Conservation (phyloP, 2,113 vertebrate species). For the Engystomops pustulosus region DNA sequence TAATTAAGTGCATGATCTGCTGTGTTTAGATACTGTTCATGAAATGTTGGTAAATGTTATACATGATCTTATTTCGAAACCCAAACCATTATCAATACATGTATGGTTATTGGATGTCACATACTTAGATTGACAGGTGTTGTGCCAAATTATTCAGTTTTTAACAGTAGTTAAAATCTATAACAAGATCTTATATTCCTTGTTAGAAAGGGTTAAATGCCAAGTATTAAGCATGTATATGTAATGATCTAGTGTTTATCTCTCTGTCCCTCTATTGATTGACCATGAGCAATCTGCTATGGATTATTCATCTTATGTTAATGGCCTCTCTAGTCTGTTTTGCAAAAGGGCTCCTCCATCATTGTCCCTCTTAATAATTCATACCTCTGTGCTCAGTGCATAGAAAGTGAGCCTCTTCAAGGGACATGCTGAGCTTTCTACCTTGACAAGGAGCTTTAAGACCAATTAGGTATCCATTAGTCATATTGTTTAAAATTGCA, state of each 20-base stretch:
- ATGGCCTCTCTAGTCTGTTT: slow-evolving; percentile 46
- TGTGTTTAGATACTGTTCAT: too few relatives aligned
- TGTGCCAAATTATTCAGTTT: neutral
- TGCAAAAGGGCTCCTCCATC: slow-evolving; percentile 43
- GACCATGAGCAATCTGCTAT: slow-evolving; percentile 44
- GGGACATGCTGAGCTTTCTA: slow-evolving; percentile 45
- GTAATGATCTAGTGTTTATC: slow-evolving; percentile 42
- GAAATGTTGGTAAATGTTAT: too few relatives aligned
- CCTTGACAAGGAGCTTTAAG: slow-evolving; percentile 49
- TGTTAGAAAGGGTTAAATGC: neutral
- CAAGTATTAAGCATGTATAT: slow-evolving; percentile 43
- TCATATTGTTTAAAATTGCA: slow-evolving; percentile 40
- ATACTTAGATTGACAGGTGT: neutral
- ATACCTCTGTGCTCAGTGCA: slow-evolving; percentile 45
- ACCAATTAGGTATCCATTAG: slow-evolving; percentile 57
- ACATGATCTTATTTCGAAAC: neutral
- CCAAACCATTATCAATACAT: neutral
- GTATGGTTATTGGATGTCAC: neutral
- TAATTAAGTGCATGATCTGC: too few relatives aligned
- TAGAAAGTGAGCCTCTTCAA: slow-evolving; percentile 55
- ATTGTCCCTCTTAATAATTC: slow-evolving; percentile 49
- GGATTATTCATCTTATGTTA: slow-evolving; percentile 54
- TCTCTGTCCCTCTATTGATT: slow-evolving; percentile 46
- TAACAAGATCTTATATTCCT: neutral
- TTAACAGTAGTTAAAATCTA: neutral